A percentile compares a stretch with the other conserved stretches of the same genome.
Conservation (phyloP, 1,140 invertebrate species). For the Thereuonema tuberculata region DNA sequence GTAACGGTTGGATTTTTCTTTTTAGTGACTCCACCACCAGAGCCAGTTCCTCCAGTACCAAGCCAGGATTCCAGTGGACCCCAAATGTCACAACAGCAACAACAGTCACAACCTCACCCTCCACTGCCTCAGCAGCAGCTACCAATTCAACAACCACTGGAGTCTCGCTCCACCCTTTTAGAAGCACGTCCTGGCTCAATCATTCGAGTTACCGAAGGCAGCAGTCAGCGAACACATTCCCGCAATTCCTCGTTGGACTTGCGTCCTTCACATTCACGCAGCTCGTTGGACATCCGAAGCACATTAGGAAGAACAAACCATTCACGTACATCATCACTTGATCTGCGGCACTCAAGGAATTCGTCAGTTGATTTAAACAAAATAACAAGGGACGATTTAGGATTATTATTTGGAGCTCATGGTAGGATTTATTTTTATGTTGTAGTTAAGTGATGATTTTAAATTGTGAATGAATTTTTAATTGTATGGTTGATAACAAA, state of each 20-base stretch:
- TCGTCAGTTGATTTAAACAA: slow-evolving; percentile 64
- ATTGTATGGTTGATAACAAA: no score
- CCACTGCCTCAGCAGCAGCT: not conserved
- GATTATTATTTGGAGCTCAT: slow-evolving; percentile 16
- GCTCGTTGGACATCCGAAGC: slow-evolving; percentile 19
- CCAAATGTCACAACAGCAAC: no score
- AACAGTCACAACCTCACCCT: no score
- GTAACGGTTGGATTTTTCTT: no score
- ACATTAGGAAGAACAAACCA: slow-evolving; percentile 39
- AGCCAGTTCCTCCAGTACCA: slow-evolving; percentile 8
- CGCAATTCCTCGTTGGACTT: slow-evolving; percentile 67
- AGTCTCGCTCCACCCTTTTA: slow-evolving; percentile 2
- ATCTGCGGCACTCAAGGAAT: slow-evolving; percentile 55
- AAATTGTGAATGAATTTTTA: no score
- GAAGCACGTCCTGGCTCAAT: slow-evolving; percentile 34
- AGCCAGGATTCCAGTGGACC: not conserved
- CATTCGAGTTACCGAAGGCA: slow-evolving; percentile 33
- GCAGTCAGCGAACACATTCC: slow-evolving; percentile 37
- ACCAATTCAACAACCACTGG: not conserved
- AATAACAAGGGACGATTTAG: slow-evolving; percentile 25
- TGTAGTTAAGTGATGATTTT: no score
- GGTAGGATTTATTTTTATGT: slow-evolving; percentile 14
- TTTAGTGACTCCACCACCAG: slow-evolving; percentile 31
- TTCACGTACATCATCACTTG: slow-evolving; percentile 59
- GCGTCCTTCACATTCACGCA: slow-evolving; percentile 27